Base-by-base conservation (phyloP, 1,140 invertebrate species). In the Drosophila repleta region DNA sequence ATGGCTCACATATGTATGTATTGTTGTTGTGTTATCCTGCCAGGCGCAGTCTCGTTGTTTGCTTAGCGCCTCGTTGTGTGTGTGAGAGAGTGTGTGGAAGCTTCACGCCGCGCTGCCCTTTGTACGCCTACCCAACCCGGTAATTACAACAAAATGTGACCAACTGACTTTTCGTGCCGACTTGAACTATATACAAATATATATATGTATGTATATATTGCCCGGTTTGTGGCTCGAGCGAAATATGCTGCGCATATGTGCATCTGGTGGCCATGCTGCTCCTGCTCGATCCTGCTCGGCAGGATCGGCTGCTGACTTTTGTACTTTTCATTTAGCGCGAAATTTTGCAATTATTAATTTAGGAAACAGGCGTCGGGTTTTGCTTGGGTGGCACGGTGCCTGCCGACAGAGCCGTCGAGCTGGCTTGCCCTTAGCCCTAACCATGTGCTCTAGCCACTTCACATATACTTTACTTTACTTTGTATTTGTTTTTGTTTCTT, bases 311-410 rank as follows among this genome's bases (percentile, higher is more conserved):
- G 41, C 61, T 65, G 39, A 41, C 52, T 66, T 52, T 60, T 56
- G 58, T 65, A 20, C 43, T 48, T 65, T 75, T 71, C 58, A 71
- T 72, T 80, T 61, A 82, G 73, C 73, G 80, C 81, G 64, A 84
- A 84, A 77, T 87, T 43, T 82, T 76, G 83, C 83, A 87, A 87
- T 87, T 87, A 87, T 87, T 87, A 87, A 73, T 87, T 73, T 56
- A 45, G 61, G 49, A 87, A 87, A 82, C 83, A 85, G 82, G 37
- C 72, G 35, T 24, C 29, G 24, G 26, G 15, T 26, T 57, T 61
- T 17, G 26, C 20, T 68, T 68, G 58, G 49, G 56, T 72, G 52
- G 41, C 24, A 46, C n/a, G 32, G 49, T 64, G 35, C 43, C 29
- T 24, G 29, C 0, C 29, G 24, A 26, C 24, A 26, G 29, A 29